These are phyloP conservation scores for Oligia fasciuncula DNA, from an alignment of 2,888 invertebrate genomes.

Conservation along the genomic window DNA sequence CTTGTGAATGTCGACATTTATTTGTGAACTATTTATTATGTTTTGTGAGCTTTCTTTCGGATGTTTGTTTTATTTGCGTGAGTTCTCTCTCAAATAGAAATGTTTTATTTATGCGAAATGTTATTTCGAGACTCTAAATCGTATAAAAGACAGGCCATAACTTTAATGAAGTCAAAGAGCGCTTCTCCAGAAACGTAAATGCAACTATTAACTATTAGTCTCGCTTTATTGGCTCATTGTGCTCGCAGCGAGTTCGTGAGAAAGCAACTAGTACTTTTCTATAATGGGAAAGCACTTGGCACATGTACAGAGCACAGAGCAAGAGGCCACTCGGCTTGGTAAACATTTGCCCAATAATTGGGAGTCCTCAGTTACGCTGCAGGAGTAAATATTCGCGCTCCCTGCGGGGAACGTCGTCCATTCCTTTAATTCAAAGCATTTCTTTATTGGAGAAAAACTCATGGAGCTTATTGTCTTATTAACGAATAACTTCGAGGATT, in stretches of 20 bases:
- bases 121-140: conserved; percentile 8
- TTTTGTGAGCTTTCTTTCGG: conserved; percentile 34
- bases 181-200: conserved; percentile 60
- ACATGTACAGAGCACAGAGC: conserved; percentile 79
- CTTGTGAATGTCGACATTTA: conserved; percentile 65
- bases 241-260: conserved; percentile 74
- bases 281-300: conserved; percentile 83
- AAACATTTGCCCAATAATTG: conserved; percentile 89
- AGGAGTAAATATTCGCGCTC: conserved; percentile 84
- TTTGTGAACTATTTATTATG: conserved; percentile 61
- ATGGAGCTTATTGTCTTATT: conserved; percentile 84
- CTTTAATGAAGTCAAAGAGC: conserved; percentile 35
- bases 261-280: conserved; percentile 82
- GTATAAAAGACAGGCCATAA: neutral
- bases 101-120: conserved; percentile 30
- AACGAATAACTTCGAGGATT: conserved; percentile 78
- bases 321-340: conserved; percentile 82
- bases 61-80: conserved; percentile 29
- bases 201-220: conserved; percentile 70
- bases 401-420: conserved; percentile 79
- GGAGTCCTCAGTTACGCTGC: conserved; percentile 84
- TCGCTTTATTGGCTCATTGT: conserved; percentile 80
- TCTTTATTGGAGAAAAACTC: conserved; percentile 85
- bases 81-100: conserved; percentile 20
- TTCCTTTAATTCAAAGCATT: conserved; percentile 84